Percentiles rank a stretch among this genome's conserved stretches.
Conservation (phyloP, 1,140 invertebrate species). For the Heliconius melpomene region DNA sequence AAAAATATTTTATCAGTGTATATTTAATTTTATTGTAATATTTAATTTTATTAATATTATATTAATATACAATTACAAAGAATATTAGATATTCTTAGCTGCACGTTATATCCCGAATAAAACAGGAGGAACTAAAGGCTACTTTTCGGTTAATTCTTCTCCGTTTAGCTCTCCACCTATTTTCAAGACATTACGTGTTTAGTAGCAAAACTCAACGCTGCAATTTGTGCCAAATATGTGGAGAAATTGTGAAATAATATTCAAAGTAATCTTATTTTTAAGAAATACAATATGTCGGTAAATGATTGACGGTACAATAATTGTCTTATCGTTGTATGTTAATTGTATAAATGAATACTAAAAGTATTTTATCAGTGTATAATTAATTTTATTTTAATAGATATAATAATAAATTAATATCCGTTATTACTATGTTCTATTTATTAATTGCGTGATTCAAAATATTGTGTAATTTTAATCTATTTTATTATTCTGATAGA, state of each 20-base stretch:
- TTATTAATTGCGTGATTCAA: neutral
- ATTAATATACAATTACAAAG: neutral
- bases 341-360: neutral
- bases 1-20: neutral
- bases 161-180: neutral
- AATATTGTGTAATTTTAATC: neutral
- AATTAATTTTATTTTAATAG: slow-evolving; percentile 10
- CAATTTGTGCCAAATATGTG: neutral
- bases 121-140: neutral
- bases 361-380: neutral
- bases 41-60: neutral
- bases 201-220: neutral
- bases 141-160: neutral
- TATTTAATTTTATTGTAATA: slow-evolving; percentile 12
- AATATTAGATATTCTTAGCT: neutral
- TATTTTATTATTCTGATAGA: neutral
- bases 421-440: neutral
- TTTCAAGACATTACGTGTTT: neutral
- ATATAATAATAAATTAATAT: neutral
- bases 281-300: neutral
- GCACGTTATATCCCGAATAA: neutral
- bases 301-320: neutral
- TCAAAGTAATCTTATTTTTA: neutral
- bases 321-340: neutral
- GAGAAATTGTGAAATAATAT: neutral